Conservation (phyloP, 2,888 invertebrate genomes). For the Cyrtodaria siliqua region DNA sequence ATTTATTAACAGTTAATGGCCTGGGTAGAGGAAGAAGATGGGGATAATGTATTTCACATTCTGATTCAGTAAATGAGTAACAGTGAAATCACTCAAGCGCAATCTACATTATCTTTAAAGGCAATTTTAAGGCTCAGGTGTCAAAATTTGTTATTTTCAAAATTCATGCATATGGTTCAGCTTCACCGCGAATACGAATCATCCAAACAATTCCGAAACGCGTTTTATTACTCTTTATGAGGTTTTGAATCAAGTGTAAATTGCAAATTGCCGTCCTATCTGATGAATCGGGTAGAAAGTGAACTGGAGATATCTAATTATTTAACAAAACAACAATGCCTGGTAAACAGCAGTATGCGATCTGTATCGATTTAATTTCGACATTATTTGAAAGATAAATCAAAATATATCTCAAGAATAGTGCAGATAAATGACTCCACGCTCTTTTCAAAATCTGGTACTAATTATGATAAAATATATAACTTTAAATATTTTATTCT, state of each 20-base stretch:
- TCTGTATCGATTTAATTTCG: too few relatives aligned
- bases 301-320: conserved; percentile 8
- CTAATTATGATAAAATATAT: too few relatives aligned
- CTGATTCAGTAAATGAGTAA: conserved; percentile 26
- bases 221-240: conserved; percentile 20
- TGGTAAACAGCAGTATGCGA: not conserved
- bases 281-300: conserved; percentile 1
- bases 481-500: too few relatives aligned
- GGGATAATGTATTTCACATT: too few relatives aligned
- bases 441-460: too few relatives aligned
- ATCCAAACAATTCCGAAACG: conserved; percentile 6
- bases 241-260: conserved; percentile 4
- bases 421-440: too few relatives aligned
- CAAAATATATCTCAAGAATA: too few relatives aligned
- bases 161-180: not conserved
- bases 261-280: conserved; percentile 5
- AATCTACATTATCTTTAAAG: conserved; percentile 52
- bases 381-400: too few relatives aligned
- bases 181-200: not conserved
- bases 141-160: conserved; percentile 34
- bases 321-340: conserved; percentile 4
- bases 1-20: too few relatives aligned
- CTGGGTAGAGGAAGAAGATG: too few relatives aligned
- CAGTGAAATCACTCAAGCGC: conserved; percentile 39
- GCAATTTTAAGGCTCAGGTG: conserved; percentile 45